Percentiles rank a stretch among this genome's conserved stretches.
Evolutionary conservation across 2,113 vertebrate species (phyloP).

Genomic region (Tichodroma muraria): DNA sequence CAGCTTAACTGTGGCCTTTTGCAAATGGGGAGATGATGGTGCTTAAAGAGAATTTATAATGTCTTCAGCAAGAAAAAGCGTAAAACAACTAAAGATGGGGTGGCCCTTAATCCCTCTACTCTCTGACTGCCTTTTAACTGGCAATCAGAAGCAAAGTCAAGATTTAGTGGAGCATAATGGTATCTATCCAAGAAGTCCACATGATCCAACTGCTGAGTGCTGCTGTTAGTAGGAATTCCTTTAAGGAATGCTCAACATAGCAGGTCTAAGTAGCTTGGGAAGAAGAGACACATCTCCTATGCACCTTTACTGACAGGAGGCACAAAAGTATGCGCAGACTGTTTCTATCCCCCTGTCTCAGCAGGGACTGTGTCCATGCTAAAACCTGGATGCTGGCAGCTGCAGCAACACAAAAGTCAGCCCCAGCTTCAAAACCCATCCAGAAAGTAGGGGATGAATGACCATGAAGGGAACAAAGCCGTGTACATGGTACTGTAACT

Average conservation of each 20-base stretch:
- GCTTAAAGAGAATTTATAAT: not conserved
- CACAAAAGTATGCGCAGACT: accelerated
- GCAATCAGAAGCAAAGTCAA: not conserved
- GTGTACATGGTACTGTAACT: accelerated
- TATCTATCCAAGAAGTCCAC: not conserved
- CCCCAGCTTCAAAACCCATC: not conserved
- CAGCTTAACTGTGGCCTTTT: not conserved
- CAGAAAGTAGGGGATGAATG: not conserved
- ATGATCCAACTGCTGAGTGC: not conserved
- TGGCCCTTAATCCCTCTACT: not conserved
- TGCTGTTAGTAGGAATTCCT: not conserved
- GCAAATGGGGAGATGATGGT: not conserved
- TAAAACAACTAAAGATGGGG: not conserved
- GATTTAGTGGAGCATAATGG: not conserved
- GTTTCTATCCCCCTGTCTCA: not conserved
- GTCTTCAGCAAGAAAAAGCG: not conserved
- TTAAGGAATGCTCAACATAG: not conserved
- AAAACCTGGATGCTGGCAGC: not conserved
- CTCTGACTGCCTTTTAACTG: not conserved
- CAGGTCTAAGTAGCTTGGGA: not conserved
- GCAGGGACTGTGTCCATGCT: not conserved
- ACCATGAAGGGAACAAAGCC: not conserved
- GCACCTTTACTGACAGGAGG: not conserved
- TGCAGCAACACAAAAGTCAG: not conserved
- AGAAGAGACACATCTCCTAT: not conserved